Evolutionary conservation across 1,140 invertebrate genomes (phyloP).

Genomic region (Meloidogyne floridensis): DNA sequence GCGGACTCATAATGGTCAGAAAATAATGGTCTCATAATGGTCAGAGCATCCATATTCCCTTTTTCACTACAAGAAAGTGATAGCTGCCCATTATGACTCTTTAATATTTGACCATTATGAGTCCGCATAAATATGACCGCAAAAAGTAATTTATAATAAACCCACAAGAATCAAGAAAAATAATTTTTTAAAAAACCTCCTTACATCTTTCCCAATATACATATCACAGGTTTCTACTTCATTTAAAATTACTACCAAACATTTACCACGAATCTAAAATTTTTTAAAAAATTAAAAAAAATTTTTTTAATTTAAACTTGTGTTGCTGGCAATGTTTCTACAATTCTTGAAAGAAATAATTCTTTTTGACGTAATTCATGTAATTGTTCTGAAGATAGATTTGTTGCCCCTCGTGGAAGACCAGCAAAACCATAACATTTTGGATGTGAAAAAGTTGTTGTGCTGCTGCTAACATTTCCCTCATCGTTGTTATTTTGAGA

Average conservation of each 20-base stretch:
- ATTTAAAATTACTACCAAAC: conserved; percentile 93
- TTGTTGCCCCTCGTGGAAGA: conserved; percentile 52
- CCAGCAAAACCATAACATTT: conserved; percentile 49
- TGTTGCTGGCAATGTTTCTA: conserved; percentile 94
- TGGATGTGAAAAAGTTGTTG: not conserved
- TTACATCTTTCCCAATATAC: conserved; percentile 81
- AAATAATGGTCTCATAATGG: too few species aligned
- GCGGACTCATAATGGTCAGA: too few species aligned
- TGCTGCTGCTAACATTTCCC: not conserved
- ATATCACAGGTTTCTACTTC: conserved; percentile 92
- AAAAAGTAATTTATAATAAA: not conserved
- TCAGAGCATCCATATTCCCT: too few species aligned
- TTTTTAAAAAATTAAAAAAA: not conserved
- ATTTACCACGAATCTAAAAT: conserved; percentile 88
- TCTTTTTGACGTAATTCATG: conserved; percentile 96
- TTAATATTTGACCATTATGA: too few species aligned
- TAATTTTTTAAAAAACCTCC: conserved; percentile 70
- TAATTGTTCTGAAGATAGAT: conserved; percentile 76
- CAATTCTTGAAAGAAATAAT: conserved; percentile 93
- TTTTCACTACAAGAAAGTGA: too few species aligned
- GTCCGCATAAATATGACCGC: too few species aligned
- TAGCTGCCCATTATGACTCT: too few species aligned
- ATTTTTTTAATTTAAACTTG: conserved; percentile 69
- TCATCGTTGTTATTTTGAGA: conserved; percentile 11
- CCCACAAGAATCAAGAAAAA: too few species aligned